Evolutionary conservation across 2,113 vertebrate genomes (phyloP).

Genomic region (Struthio camelus): DNA sequence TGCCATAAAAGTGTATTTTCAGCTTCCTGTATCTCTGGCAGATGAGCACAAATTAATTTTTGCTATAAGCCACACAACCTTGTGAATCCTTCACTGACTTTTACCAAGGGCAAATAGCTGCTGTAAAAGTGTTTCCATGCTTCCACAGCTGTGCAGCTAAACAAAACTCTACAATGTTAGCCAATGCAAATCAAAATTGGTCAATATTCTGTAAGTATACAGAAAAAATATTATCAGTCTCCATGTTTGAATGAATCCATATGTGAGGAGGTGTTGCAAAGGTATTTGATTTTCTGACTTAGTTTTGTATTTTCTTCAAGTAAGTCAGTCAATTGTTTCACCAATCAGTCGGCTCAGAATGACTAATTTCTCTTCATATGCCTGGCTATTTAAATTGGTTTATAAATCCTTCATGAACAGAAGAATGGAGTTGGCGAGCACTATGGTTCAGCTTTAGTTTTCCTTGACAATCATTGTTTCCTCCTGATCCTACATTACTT

Average conservation of each 20-base stretch:
- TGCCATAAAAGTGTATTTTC: neutral
- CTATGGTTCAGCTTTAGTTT: neutral
- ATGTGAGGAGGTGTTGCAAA: neutral
- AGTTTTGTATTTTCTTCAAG: neutral
- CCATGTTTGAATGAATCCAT: neutral
- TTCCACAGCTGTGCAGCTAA: neutral
- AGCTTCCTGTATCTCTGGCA: neutral
- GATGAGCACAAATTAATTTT: slow-evolving; percentile 30
- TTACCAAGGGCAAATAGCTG: slow-evolving; percentile 18
- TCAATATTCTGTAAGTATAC: slow-evolving; percentile 6
- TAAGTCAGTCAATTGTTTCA: neutral
- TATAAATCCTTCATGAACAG: neutral
- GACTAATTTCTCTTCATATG: neutral
- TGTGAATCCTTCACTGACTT: slow-evolving; percentile 32
- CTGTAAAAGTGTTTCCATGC: slow-evolving; percentile 23
- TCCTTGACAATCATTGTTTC: neutral
- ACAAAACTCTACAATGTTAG: slow-evolving; percentile 2
- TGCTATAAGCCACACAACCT: neutral
- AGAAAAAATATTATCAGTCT: neutral
- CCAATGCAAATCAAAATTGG: slow-evolving; percentile 8
- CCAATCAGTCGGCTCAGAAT: neutral
- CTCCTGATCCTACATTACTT: neutral
- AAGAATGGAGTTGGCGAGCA: neutral
- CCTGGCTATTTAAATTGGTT: neutral
- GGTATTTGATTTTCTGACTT: slow-evolving; percentile 5